A percentile compares a stretch with the other conserved stretches of the same genome.
phyloP scores from a whole-genome alignment of 2,797 vertebrate genomes.

The Xerus rutilus region DNA sequence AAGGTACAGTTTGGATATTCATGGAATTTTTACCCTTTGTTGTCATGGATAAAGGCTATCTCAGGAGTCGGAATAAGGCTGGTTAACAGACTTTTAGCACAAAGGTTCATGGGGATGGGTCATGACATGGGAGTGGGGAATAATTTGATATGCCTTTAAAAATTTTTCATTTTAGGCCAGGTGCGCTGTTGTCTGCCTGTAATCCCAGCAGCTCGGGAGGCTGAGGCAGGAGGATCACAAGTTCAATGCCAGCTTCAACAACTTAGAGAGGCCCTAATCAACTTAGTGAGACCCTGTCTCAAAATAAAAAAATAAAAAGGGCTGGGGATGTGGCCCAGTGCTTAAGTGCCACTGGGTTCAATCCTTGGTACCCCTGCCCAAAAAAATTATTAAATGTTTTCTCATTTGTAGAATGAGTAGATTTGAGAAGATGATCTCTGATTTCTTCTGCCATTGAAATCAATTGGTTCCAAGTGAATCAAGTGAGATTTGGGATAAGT shows the following conservation, averaged over 20 bases:
- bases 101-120: no score
- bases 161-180: no score
- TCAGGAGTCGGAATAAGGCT: not conserved
- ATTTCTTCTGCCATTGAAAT: not conserved
- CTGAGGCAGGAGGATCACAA: no score
- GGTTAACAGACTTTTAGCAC: not conserved
- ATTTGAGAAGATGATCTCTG: not conserved
- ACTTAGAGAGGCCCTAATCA: no score
- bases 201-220: no score
- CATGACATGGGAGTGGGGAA: not conserved
- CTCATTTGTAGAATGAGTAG: not conserved
- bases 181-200: no score
- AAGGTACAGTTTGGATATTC: slow-evolving; percentile 68
- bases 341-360: no score
- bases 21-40: not conserved
- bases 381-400: not conserved
- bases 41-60: not conserved
- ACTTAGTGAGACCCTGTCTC: no score
- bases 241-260: no score
- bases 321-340: no score
- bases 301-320: no score
- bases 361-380: no score
- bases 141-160: not conserved
- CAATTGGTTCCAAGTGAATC: not conserved
- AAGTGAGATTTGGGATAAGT: slow-evolving; percentile 2